Percentiles rank a stretch among this genome's conserved stretches.
phyloP scores from a whole-genome alignment of 2,113 vertebrate genomes.

The Petromus typicus region DNA sequence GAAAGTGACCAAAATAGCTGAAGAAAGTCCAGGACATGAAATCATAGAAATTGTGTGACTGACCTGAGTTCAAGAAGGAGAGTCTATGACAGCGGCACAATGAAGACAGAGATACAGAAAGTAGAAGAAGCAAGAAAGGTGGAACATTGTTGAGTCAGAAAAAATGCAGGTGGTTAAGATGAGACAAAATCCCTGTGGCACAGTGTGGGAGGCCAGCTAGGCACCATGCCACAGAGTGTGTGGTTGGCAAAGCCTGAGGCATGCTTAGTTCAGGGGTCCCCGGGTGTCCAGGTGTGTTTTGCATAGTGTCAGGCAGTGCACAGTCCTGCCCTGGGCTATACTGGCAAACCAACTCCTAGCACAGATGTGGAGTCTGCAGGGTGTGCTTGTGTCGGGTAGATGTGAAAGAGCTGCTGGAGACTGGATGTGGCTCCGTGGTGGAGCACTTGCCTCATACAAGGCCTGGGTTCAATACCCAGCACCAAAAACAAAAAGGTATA shows the following conservation, averaged over 20 bases:
- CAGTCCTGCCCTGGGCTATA: background rate
- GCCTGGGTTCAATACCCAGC: background rate
- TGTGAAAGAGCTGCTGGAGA: background rate
- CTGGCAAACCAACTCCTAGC: background rate
- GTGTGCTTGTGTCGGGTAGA: background rate
- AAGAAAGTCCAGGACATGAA: background rate
- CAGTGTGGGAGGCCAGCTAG: background rate
- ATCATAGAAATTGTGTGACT: conserved; percentile 7
- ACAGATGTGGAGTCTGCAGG: background rate
- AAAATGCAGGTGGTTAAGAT: conserved; percentile 2
- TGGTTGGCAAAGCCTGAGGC: background rate
- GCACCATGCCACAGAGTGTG: background rate
- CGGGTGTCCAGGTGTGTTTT: background rate
- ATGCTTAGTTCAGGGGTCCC: background rate
- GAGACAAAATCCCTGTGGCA: background rate
- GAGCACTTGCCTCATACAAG: background rate
- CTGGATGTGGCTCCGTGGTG: background rate
- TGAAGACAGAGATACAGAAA: background rate
- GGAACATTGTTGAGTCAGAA: background rate
- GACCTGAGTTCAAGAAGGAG: background rate
- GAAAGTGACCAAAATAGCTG: conserved; percentile 23
- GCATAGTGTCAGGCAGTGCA: background rate
- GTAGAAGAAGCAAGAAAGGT: background rate
- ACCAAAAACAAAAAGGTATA: background rate
- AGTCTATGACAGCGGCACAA: background rate